Evolutionary conservation across 2,888 invertebrate species (phyloP).

Genomic region (Dolichopus griseipennis): DNA sequence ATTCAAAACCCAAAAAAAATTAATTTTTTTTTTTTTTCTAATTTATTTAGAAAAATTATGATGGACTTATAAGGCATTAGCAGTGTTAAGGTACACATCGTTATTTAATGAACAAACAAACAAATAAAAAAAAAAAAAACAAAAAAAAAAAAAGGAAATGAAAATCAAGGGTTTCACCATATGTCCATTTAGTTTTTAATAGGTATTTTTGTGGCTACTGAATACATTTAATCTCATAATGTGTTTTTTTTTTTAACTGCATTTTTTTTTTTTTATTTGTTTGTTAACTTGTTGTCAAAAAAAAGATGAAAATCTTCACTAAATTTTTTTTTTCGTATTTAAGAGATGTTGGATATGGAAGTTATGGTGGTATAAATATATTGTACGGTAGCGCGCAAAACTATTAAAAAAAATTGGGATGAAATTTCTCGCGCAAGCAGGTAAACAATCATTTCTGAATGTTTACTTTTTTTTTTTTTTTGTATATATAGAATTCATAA

Average conservation of each 20-base stretch:
- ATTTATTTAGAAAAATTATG: background rate
- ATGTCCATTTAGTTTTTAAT: background rate
- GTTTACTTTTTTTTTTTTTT: slow-evolving; percentile 15
- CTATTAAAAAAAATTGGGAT: background rate
- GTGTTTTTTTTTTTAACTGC: too few species aligned
- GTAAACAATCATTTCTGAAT: background rate
- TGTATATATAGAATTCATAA: background rate
- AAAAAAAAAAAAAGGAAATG: too few species aligned
- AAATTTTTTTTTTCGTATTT: too few species aligned
- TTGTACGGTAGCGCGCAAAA: background rate
- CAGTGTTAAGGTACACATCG: too few species aligned
- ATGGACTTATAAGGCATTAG: too few species aligned
- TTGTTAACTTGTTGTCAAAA: background rate
- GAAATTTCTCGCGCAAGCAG: slow-evolving; percentile 13
- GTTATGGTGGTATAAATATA: too few species aligned
- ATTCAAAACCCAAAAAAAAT: too few species aligned
- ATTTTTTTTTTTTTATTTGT: background rate
- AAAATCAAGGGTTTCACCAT: background rate
- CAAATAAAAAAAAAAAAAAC: too few species aligned
- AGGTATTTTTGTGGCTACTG: background rate
- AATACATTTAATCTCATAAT: background rate
- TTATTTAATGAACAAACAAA: too few species aligned
- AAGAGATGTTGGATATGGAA: too few species aligned
- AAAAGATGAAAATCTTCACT: background rate
- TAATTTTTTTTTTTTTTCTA: background rate